Conservation (phyloP, 2,888 invertebrate species). For the Dynastes maya region DNA sequence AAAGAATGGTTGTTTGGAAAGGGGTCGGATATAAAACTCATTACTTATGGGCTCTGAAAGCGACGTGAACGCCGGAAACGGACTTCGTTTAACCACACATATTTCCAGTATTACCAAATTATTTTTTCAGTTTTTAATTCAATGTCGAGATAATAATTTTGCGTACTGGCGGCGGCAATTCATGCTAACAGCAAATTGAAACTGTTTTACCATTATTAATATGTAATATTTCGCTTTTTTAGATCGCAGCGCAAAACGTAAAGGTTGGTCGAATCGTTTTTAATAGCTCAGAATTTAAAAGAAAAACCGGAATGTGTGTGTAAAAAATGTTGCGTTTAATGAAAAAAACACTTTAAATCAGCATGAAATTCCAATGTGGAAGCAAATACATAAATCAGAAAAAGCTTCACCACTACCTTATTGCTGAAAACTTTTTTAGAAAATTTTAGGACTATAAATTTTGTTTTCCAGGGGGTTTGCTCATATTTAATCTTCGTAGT, state of each 20-base stretch:
- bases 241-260: background rate
- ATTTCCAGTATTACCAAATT: background rate
- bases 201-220: slow-evolving; percentile 17
- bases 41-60: slow-evolving; percentile 21
- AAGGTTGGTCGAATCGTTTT: background rate
- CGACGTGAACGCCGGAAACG: background rate
- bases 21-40: slow-evolving; percentile 20
- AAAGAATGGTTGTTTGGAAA: slow-evolving; percentile 19
- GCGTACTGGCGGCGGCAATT: background rate
- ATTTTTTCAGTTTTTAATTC: slow-evolving; percentile 20
- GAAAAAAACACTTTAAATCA: background rate
- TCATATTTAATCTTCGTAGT: background rate
- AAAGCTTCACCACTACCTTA: background rate
- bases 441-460: slow-evolving; percentile 13
- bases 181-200: slow-evolving; percentile 9
- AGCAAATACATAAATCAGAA: slow-evolving; percentile 15
- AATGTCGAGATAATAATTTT: slow-evolving; percentile 9
- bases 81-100: slow-evolving; percentile 5
- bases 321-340: background rate
- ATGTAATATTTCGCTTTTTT: slow-evolving; percentile 4
- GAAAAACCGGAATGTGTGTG: background rate
- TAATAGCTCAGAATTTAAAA: background rate
- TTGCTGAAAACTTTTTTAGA: background rate
- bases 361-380: background rate
- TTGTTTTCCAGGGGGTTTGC: background rate